A percentile compares a stretch with the other conserved stretches of the same genome.
Evolutionary conservation across 2,888 invertebrate species (phyloP).

Genomic region (Alloscopus bannaensis): DNA sequence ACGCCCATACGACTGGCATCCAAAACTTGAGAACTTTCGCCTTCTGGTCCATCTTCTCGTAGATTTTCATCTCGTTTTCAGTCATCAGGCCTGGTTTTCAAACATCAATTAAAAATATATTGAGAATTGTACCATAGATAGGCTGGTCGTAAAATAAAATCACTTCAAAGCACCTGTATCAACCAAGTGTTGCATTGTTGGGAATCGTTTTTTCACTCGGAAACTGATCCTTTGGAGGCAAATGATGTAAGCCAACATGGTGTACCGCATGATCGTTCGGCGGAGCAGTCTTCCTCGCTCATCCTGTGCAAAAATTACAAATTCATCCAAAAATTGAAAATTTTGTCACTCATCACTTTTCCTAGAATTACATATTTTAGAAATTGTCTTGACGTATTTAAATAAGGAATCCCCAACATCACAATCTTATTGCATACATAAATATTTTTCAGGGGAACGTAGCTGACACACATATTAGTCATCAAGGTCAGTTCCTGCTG

Average conservation of each 20-base stretch:
- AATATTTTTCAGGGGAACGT: too few relatives aligned
- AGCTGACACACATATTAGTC: too few relatives aligned
- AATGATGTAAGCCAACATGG: constrained; percentile 91
- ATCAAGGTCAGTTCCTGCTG: too few relatives aligned
- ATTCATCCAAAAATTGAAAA: not conserved
- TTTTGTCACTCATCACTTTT: not conserved
- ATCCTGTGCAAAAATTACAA: constrained; percentile 79
- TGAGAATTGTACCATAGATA: not conserved
- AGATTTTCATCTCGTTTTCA: constrained; percentile 91
- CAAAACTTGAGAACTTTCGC: constrained; percentile 93
- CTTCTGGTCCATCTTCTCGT: constrained; percentile 91
- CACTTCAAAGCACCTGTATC: constrained; percentile 83
- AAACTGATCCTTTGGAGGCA: constrained; percentile 91
- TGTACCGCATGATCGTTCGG: constrained; percentile 91
- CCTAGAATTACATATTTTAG: too few relatives aligned
- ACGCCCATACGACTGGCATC: constrained; percentile 96
- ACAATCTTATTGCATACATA: too few relatives aligned
- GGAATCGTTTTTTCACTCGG: constrained; percentile 91
- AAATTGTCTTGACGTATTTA: too few relatives aligned
- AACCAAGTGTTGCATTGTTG: constrained; percentile 92
- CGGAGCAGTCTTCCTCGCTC: constrained; percentile 92
- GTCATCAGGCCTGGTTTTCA: constrained; percentile 91
- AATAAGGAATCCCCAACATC: too few relatives aligned
- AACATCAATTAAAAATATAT: not conserved
- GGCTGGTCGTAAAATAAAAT: constrained; percentile 2